Conservation (phyloP, 37 sponge, comb jelly and placozoan genomes). For the Eunapius fragilis region DNA sequence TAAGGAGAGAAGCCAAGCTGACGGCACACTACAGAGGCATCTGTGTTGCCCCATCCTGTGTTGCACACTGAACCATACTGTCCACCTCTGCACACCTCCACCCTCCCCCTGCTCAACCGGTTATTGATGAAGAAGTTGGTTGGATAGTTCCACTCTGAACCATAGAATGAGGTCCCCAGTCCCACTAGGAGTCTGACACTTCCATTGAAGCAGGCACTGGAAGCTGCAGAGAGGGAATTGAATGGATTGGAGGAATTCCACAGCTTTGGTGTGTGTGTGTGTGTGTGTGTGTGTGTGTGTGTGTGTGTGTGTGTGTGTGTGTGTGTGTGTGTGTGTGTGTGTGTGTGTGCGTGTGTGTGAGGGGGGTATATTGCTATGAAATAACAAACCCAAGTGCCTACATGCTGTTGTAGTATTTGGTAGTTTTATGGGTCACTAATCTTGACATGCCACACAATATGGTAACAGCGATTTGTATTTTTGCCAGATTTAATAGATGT, state of each 20-base stretch:
- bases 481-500: too few species aligned
- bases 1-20: conserved; percentile 25
- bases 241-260: neutral
- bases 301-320: too few species aligned
- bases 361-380: too few species aligned
- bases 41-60: conserved; percentile 4
- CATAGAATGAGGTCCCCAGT: neutral
- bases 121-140: neutral
- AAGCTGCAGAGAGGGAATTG: neutral
- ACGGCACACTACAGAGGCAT: conserved; percentile 24
- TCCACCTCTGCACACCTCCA: conserved; percentile 34
- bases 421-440: too few species aligned
- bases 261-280: neutral
- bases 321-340: too few species aligned
- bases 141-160: conserved; percentile 6
- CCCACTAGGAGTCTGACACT: conserved; percentile 14
- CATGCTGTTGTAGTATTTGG: too few species aligned
- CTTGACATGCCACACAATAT: too few species aligned
- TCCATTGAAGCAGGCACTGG: conserved; percentile 1
- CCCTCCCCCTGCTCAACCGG: conserved; percentile 24
- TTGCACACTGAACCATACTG: conserved; percentile 24
- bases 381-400: too few species aligned
- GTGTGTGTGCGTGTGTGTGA: too few species aligned
- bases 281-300: too few species aligned
- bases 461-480: too few species aligned